Conservation (phyloP, 2,113 vertebrate species). For the Prunella fulvescens region DNA sequence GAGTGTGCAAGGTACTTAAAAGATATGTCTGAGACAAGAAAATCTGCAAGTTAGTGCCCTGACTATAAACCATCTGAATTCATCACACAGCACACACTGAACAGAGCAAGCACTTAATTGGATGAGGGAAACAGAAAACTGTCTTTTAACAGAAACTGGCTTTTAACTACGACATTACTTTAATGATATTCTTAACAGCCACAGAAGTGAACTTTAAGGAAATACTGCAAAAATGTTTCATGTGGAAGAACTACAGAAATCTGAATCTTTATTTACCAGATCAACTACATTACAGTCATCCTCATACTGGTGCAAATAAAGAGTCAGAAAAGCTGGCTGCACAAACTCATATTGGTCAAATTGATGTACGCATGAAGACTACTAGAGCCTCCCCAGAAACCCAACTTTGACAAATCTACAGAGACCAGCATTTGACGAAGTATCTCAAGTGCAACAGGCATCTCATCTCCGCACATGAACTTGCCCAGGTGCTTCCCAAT, state of each 20-base stretch:
- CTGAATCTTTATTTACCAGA: not conserved
- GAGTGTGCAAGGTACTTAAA: not conserved
- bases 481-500: not conserved
- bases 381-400: not conserved
- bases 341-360: not conserved
- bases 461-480: not conserved
- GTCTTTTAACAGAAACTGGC: not conserved
- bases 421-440: not conserved
- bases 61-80: not conserved
- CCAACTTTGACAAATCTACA: not conserved
- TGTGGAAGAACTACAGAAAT: not conserved
- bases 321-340: not conserved
- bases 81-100: not conserved
- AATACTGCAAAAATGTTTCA: not conserved
- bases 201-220: not conserved
- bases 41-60: not conserved
- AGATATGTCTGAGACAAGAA: not conserved
- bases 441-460: not conserved
- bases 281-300: not conserved
- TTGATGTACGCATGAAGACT: rapidly evolving
- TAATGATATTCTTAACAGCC: not conserved
- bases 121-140: not conserved
- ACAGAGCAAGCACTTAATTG: not conserved
- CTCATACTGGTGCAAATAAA: not conserved
- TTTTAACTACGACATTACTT: not conserved